Conservation (phyloP, 2,888 invertebrate genomes). For the Tenthredo notha region DNA sequence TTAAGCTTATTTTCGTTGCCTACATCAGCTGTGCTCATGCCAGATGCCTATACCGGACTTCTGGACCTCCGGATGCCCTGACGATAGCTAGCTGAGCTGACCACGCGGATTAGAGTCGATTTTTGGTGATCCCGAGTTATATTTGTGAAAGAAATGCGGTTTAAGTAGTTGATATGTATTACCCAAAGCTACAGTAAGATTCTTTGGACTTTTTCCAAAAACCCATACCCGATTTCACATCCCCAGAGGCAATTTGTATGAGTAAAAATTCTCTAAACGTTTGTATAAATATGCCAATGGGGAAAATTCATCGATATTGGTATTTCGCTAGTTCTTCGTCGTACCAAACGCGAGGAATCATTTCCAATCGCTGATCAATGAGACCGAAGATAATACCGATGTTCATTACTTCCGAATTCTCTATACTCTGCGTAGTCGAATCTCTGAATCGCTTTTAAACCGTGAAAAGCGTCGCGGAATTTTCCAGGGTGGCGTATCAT, state of each 20-base stretch:
- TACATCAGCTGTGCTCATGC: conserved; percentile 60
- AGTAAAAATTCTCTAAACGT: conserved; percentile 13
- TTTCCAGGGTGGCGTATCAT: neutral
- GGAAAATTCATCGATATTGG: neutral
- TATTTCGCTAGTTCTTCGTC: neutral
- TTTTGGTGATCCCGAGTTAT: neutral
- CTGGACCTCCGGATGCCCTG: conserved; percentile 49
- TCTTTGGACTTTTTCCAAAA: conserved; percentile 45
- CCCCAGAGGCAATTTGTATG: neutral
- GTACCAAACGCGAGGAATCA: no score
- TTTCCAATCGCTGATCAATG: neutral
- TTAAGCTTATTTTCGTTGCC: conserved; percentile 76
- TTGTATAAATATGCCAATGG: neutral
- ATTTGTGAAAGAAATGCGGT: neutral
- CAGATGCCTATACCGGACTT: conserved; percentile 58
- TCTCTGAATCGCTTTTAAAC: neutral
- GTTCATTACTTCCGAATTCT: neutral
- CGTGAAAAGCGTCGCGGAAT: neutral
- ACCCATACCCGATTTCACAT: conserved; percentile 13
- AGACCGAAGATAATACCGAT: neutral
- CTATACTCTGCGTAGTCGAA: neutral
- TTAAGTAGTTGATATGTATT: conserved; percentile 37
- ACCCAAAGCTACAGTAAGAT: neutral
- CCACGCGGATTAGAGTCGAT: conserved; percentile 9
- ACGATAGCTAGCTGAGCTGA: neutral